Base-by-base conservation (phyloP, 2,888 invertebrate species). In the Salpingus planirostris region DNA sequence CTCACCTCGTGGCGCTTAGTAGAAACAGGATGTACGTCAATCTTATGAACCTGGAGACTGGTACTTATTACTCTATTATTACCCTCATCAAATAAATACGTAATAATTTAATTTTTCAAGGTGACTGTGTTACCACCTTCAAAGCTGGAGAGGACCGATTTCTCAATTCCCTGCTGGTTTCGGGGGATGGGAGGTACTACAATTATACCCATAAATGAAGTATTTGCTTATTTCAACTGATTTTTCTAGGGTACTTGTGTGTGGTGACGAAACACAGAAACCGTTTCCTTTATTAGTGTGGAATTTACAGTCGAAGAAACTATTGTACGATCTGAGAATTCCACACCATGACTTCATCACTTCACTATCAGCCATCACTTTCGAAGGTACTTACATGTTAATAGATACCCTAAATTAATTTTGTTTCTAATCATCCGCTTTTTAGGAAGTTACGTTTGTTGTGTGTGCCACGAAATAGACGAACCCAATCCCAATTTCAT, bases 211-310 rank as follows among this genome's bases (percentile, higher is more conserved):
- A 25, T 11, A 18, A 18, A 18, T n/a, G n/a, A n/a, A n/a, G n/a
- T n/a, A n/a, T n/a, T n/a, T n/a, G n/a, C n/a, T n/a, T n/a, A n/a
- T n/a, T n/a, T n/a, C n/a, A n/a, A n/a, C 10, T n/a, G 18, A 18
- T 13, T 13, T 31, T 62, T 62, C 11, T 55, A 83, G 86, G 56
- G 77, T 88, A 30, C 70, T 89, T 40, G 89, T 90, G 2, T 90
- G 90, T 58, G 90, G 90, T 4, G 90, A 91, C 62, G 90, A 90
- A 68, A 89, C 89, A 1, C 89, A 90, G 64, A 90, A 89, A 60
- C 90, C 90, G 11, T 90, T 89, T 63, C 89, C 89, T 0, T 66
- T 91, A 42, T 73, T 91, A 24, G 90, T 91, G 18, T 91, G 90
- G 90, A 87, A 88, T 51, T 68, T 91, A 42, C 75, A 83, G 22